Conservation (phyloP, 2,113 vertebrate species). For the Tichodroma muraria region DNA sequence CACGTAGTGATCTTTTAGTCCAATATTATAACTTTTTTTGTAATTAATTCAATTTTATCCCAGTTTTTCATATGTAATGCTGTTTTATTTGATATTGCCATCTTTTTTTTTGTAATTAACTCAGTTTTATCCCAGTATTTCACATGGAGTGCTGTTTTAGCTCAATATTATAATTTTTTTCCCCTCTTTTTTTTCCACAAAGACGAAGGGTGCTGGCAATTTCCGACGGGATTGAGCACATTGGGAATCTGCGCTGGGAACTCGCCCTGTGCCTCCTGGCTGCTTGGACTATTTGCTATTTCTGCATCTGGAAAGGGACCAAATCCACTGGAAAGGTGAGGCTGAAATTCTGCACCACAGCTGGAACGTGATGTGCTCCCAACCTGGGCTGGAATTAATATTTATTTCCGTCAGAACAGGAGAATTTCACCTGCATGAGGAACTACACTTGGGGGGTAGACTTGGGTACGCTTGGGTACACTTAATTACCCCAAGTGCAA, state of each 20-base stretch:
- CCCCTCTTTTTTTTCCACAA: accelerated
- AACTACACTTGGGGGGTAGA: accelerated
- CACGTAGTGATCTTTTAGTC: neutral
- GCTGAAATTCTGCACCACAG: too few species aligned
- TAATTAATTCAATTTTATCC: neutral
- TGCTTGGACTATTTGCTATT: conserved; percentile 98
- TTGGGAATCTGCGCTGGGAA: conserved; percentile 92
- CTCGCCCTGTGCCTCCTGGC: conserved; percentile 90
- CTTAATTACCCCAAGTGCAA: too few species aligned
- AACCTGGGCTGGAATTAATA: neutral
- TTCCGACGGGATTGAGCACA: conserved; percentile 92
- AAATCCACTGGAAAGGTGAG: conserved; percentile 98
- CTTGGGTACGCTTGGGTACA: too few species aligned
- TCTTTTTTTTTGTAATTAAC: neutral
- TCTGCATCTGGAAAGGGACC: conserved; percentile 99
- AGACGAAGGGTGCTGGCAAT: conserved; percentile 92
- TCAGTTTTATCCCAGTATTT: neutral
- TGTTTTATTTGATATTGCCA: neutral
- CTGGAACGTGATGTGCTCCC: too few species aligned
- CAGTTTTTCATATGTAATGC: too few species aligned
- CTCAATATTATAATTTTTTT: neutral
- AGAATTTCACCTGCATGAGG: neutral
- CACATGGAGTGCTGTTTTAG: too few species aligned
- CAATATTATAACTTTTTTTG: neutral
- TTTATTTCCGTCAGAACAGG: neutral